Evolutionary conservation across 2,113 vertebrate species (phyloP).

Genomic region (Rhabdomys dilectus): DNA sequence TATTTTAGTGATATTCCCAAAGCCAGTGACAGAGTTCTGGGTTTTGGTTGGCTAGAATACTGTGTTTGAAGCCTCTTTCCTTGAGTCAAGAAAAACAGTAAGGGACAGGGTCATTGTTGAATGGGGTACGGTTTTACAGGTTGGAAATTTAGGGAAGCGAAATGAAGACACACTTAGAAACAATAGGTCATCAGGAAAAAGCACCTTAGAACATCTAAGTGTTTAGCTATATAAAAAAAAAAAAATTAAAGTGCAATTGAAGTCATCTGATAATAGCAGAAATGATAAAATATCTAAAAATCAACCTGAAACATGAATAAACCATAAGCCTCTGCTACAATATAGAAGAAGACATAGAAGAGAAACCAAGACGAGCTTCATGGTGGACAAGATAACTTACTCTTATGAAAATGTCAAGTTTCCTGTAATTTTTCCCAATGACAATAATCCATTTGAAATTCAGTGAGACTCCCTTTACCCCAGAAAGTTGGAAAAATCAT

Average conservation of each 20-base stretch:
- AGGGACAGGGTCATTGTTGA: not conserved
- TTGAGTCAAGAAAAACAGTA: not conserved
- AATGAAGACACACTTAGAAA: conserved; percentile 5
- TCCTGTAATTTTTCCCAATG: conserved; percentile 1
- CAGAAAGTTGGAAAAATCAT: not conserved
- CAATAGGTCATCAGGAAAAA: not conserved
- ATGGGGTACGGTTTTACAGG: not conserved
- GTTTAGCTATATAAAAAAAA: not conserved
- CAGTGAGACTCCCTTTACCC: not conserved
- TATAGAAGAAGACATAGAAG: not conserved
- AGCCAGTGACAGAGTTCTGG: not conserved
- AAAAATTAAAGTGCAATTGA: not conserved
- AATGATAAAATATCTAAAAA: not conserved
- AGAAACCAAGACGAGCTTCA: not conserved
- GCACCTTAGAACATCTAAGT: not conserved
- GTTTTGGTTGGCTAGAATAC: not conserved
- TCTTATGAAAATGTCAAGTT: conserved; percentile 36
- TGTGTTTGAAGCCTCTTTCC: not conserved
- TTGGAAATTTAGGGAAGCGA: not conserved
- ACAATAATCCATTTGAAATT: not conserved
- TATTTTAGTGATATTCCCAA: not conserved
- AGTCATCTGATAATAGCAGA: conserved; percentile 10
- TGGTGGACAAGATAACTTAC: not conserved
- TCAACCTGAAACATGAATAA: conserved; percentile 3
- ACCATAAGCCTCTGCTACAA: not conserved